Evolutionary conservation across 2,113 vertebrate genomes (phyloP).

Genomic region (Nipponia nippon): DNA sequence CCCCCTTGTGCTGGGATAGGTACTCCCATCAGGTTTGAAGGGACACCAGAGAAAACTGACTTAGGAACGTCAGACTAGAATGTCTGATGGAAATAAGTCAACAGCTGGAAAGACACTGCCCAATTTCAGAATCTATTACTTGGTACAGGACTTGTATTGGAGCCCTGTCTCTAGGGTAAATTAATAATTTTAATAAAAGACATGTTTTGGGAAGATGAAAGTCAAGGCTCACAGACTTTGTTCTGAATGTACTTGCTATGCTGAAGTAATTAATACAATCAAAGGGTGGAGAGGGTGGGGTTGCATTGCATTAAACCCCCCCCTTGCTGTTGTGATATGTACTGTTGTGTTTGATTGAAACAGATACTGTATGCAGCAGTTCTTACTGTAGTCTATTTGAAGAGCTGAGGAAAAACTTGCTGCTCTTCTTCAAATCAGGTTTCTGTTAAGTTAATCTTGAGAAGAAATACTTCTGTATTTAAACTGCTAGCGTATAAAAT

Average conservation of each 20-base stretch:
- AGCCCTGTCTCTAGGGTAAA: not conserved
- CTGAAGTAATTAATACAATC: not conserved
- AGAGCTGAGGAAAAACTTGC: not conserved
- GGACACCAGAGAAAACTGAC: not conserved
- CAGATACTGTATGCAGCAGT: not conserved
- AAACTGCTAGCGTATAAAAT: not conserved
- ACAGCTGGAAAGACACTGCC: not conserved
- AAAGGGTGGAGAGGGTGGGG: not conserved
- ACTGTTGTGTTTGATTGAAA: not conserved
- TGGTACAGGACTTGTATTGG: not conserved
- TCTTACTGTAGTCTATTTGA: not conserved
- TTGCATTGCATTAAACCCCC: not conserved
- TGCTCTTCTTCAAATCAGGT: not conserved
- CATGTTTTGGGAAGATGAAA: not conserved
- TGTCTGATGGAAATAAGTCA: not conserved
- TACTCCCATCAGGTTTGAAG: not conserved
- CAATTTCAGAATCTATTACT: not conserved
- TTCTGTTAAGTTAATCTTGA: not conserved
- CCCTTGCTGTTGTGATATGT: not conserved
- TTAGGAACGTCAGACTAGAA: not conserved
- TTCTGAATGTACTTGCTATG: not conserved
- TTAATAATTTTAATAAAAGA: not conserved
- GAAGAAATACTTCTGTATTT: not conserved
- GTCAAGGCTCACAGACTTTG: not conserved
- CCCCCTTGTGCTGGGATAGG: not conserved